phyloP scores from a whole-genome alignment of 2,797 vertebrate species.

The Enteromius radiatus region DNA sequence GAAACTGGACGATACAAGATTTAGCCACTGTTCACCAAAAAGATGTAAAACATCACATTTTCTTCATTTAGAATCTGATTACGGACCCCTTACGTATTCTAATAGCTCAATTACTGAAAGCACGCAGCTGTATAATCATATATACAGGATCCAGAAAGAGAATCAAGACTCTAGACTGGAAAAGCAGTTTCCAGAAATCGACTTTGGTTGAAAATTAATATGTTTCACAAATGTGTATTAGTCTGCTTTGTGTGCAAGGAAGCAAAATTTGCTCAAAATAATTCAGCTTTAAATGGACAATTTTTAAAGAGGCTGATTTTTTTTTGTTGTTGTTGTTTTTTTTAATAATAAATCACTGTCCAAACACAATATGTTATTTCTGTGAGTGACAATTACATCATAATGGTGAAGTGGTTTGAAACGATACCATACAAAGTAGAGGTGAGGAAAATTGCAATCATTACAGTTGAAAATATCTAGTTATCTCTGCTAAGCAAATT shows the following conservation, averaged over 20 bases:
- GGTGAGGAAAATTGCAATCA: constrained; percentile 81
- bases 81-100: constrained; percentile 56
- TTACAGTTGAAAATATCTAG: constrained; percentile 83
- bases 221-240: constrained; percentile 68
- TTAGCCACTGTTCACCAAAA: constrained; percentile 66
- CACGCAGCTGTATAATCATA: constrained; percentile 43
- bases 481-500: constrained; percentile 79
- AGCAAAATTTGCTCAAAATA: constrained; percentile 65
- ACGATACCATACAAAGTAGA: constrained; percentile 81
- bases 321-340: too few relatives aligned
- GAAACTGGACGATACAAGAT: constrained; percentile 59
- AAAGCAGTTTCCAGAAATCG: constrained; percentile 59
- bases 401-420: constrained; percentile 81
- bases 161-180: constrained; percentile 45
- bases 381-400: constrained; percentile 77
- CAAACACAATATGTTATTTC: constrained; percentile 68
- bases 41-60: constrained; percentile 63
- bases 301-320: constrained; percentile 41
- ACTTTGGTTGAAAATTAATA: constrained; percentile 74
- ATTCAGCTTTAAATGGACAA: constrained; percentile 57
- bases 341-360: too few relatives aligned
- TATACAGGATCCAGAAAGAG: constrained; percentile 49
- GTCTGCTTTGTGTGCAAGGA: constrained; percentile 76
- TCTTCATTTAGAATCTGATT: constrained; percentile 56
- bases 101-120: constrained; percentile 41